Evolutionary conservation across 2,888 invertebrate genomes (phyloP), one percentile per base, ranked within the genome.

Genomic region (Eupelmus urozonus): DNA sequence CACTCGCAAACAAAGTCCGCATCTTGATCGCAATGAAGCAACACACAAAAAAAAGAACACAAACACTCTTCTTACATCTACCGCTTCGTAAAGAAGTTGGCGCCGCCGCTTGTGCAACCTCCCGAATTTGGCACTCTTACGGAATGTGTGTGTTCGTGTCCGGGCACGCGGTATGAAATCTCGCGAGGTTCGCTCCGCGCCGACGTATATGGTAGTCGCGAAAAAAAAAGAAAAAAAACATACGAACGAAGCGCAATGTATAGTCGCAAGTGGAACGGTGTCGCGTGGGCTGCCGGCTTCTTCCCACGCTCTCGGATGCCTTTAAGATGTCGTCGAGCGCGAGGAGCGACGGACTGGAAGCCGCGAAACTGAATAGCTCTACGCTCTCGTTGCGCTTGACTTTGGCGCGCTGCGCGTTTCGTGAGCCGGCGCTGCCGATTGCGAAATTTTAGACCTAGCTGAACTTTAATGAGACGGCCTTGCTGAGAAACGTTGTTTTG

Each of bases 121-220:
- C 59, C 63, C 57, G 57, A 74, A 66, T 74, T 74, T 65, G 73
- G 73, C 59, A 66, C 59, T 74, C 49, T 66, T 74, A 20, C 59
- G 55, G 34, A 66, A 66, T 70, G 23, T 27, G 34, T 59, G 34
- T 25, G 49, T 27, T 18, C 29, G 67, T 25, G 67, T n/a, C 5
- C n/a, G n/a, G n/a, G n/a, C n/a, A n/a, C n/a, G n/a, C n/a, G n/a
- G n/a, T n/a, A n/a, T n/a, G n/a, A 29, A 3, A 53, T 20, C 2
- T 20, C 34, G 34, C 3, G 34, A 34, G 9, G 5, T 9, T 34
- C 34, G 34, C 34, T 16, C 45, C 2, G 4, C 16, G 45, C 9
- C 13, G 45, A 13, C 45, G 16, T 45, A 45, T 45, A 45, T 45
- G 45, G 45, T 45, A 45, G 45, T 45, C 51, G 66, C 66, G 53